A percentile compares a stretch with the other conserved stretches of the same genome.
Conservation (phyloP, 2,113 vertebrate species). For the Lagopus muta region DNA sequence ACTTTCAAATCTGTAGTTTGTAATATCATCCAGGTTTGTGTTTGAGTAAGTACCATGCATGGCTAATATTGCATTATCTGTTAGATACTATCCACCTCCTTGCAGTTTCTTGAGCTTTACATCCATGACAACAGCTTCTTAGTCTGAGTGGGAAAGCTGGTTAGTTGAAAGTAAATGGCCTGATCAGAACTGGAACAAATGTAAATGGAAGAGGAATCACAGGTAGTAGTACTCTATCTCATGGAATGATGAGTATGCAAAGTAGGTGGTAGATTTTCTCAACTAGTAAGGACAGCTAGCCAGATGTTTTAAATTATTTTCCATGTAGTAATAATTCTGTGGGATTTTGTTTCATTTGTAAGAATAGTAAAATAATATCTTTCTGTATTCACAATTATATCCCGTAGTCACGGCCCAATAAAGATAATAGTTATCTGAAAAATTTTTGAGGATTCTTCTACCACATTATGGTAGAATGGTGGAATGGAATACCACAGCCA, state of each 20-base stretch:
- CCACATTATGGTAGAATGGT: not conserved
- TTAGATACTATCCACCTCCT: not conserved
- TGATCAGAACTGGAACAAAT: not conserved
- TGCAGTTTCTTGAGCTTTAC: not conserved
- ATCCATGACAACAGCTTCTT: not conserved
- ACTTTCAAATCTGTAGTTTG: not conserved
- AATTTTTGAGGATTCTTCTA: not conserved
- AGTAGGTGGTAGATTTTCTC: not conserved
- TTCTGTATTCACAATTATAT: not conserved
- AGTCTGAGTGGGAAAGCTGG: not conserved
- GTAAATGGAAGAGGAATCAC: not conserved
- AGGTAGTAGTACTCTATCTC: fast-evolving
- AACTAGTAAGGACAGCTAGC: not conserved
- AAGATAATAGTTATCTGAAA: not conserved
- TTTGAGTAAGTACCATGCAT: not conserved
- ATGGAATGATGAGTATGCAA: not conserved
- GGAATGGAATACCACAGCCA: not conserved
- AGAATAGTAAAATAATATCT: not conserved
- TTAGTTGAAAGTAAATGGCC: not conserved
- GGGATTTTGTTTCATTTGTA: not conserved
- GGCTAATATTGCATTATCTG: not conserved
- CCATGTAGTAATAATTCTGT: not conserved
- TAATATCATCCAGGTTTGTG: not conserved
- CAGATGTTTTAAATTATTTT: not conserved
- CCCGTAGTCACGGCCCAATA: not conserved